phyloP scores from a whole-genome alignment of 2,797 vertebrate genomes.

The Lacerta bilineata region DNA sequence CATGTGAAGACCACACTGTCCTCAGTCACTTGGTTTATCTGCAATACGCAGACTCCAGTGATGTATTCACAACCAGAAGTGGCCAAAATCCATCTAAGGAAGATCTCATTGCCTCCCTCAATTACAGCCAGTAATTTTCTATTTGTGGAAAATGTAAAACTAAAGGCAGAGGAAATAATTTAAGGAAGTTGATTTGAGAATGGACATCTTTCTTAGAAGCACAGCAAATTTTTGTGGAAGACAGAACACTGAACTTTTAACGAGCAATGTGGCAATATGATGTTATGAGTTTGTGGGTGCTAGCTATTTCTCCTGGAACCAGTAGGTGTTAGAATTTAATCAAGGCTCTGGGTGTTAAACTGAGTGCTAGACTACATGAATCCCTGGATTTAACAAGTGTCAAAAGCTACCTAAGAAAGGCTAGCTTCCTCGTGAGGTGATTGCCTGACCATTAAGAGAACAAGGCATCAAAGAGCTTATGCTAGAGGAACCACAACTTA shows the following conservation, averaged over 20 bases:
- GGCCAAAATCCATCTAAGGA: background rate
- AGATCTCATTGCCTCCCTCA: background rate
- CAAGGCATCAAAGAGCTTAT: too few relatives aligned
- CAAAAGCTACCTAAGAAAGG: too few relatives aligned
- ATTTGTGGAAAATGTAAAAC: background rate
- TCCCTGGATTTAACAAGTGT: too few relatives aligned
- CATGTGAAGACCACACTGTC: background rate
- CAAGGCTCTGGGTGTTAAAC: too few relatives aligned
- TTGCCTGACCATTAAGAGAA: too few relatives aligned
- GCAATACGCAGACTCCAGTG: background rate
- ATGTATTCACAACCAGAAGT: background rate
- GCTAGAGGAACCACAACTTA: too few relatives aligned
- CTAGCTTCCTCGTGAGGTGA: too few relatives aligned
- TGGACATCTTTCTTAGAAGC: background rate
- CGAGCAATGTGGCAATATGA: background rate
- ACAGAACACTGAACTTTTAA: background rate
- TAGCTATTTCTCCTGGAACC: too few relatives aligned
- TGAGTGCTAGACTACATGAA: too few relatives aligned
- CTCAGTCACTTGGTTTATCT: background rate
- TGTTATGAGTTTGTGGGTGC: too few relatives aligned
- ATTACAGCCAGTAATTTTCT: background rate
- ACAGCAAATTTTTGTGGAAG: background rate
- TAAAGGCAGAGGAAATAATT: background rate
- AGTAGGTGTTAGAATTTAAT: too few relatives aligned
- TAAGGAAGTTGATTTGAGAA: background rate